Base-by-base conservation (phyloP, 2,888 invertebrate species). In the Agonopterix subpropinquella region DNA sequence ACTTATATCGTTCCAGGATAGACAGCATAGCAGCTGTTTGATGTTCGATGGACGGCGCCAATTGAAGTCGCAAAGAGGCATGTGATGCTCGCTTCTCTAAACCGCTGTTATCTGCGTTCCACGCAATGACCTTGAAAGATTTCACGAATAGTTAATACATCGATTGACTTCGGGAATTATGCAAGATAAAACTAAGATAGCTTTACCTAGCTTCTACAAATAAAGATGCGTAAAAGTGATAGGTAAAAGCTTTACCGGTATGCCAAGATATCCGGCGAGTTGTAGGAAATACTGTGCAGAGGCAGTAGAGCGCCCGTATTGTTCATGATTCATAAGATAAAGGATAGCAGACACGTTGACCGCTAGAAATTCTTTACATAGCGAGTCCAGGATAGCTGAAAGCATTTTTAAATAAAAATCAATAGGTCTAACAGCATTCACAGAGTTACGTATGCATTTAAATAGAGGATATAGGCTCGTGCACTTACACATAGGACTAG, bases 91-190 rank as follows among this genome's bases (percentile, higher is more conserved):
- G 82, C 56, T 92, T 88, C 67, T 92, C 92, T 52, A 97, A 90
- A 41, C 97, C 98, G 41, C 98, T 96, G 83, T 98, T 98, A 81
- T 98, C 98, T 8, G 98, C 97, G 83, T 98, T 98, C 98, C 98
- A 98, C 8, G 97, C 96, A 64, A 98, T 96, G 47, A 98, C 97
- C 65, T 87, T 64, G 45, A 52, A 43, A 51, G 2, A 42, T 39
- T 39, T 39, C 39, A n/a, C n/a, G 10, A 39, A 39, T 39, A 39
- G 39, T 9, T 39, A 39, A 9, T n/a, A n/a, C 4, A 39, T 39
- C n/a, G 10, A 28, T 28, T 28, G 28, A 28, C 28, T 28, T 28
- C 28, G 7, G 28, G 28, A 28, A 28, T 28, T 5, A 28, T 28
- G 28, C 28, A 28, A 28, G 28, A 28, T 28, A 28, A 28, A 28